A percentile compares a stretch with the other conserved stretches of the same genome.
Evolutionary conservation across 92 coral and sea anemone genomes (phyloP).

Genomic region (Zoanthus sansibaricus): DNA sequence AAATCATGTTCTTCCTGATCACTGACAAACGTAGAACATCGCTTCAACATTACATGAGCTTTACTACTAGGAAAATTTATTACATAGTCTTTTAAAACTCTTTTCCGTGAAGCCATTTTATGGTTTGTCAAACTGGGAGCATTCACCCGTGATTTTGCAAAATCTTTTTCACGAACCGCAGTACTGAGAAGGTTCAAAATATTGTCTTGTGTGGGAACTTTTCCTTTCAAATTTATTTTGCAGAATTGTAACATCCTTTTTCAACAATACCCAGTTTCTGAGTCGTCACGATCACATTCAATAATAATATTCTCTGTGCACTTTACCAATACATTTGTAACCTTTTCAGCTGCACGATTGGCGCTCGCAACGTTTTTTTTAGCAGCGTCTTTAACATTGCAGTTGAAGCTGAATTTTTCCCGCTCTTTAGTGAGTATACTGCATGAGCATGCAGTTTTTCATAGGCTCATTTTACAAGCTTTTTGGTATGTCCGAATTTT

Average conservation of each 20-base stretch:
- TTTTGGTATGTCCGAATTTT: not conserved
- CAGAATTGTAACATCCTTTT: not conserved
- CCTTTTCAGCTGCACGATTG: not conserved
- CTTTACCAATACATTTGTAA: not conserved
- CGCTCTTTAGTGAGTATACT: slow-evolving; percentile 50
- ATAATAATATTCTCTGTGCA: not conserved
- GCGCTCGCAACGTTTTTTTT: not conserved
- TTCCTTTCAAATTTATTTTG: not conserved
- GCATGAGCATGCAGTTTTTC: slow-evolving; percentile 58
- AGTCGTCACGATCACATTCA: not conserved
- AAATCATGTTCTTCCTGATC: slow-evolving; percentile 49
- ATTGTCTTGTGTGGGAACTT: not conserved
- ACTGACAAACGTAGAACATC: slow-evolving; percentile 15
- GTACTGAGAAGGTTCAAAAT: not conserved
- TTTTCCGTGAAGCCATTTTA: not conserved
- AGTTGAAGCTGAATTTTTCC: slow-evolving; percentile 39
- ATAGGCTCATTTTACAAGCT: slow-evolving; percentile 58
- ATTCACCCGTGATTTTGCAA: not conserved
- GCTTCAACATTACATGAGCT: not conserved
- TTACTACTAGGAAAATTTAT: slow-evolving; percentile 43
- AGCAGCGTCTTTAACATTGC: slow-evolving; percentile 21
- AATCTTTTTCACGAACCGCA: not conserved
- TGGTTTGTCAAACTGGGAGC: not conserved
- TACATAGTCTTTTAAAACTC: slow-evolving; percentile 46
- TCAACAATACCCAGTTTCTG: not conserved